Conservation (phyloP, 2,113 vertebrate species). For the Rissa tridactyla region DNA sequence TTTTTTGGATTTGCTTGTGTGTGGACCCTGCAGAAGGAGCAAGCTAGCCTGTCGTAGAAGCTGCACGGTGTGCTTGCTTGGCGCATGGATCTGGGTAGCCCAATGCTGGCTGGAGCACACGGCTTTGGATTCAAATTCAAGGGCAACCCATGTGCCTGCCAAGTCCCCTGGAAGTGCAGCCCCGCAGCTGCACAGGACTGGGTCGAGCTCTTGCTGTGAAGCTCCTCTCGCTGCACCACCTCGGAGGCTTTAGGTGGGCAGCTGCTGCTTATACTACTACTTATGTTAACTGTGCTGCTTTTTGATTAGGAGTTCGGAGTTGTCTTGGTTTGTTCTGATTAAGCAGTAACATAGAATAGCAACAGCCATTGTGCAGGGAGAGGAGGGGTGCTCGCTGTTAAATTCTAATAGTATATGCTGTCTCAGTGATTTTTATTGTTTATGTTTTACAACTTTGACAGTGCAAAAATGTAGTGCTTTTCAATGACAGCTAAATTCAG, state of each 20-base stretch:
- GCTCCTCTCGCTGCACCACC: background rate
- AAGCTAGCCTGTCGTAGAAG: rapidly evolving
- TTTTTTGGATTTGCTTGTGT: background rate
- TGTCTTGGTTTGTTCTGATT: background rate
- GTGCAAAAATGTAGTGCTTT: background rate
- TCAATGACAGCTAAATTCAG: background rate
- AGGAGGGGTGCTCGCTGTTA: background rate
- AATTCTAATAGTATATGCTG: background rate
- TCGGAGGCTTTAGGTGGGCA: background rate
- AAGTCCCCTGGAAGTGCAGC: background rate
- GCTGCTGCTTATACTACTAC: background rate
- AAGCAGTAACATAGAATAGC: background rate
- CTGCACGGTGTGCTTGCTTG: background rate
- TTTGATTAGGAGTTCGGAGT: background rate
- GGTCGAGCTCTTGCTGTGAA: background rate
- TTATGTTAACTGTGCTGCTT: background rate
- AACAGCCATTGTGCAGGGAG: background rate
- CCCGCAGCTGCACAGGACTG: background rate
- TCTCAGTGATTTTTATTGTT: background rate
- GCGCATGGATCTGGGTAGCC: background rate
- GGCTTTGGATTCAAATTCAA: background rate
- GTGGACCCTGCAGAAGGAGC: background rate
- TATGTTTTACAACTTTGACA: background rate
- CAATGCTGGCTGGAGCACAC: background rate
- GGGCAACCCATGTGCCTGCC: background rate